Evolutionary conservation across 2,113 vertebrate species (phyloP).

Genomic region (Motacilla tschutschensis): DNA sequence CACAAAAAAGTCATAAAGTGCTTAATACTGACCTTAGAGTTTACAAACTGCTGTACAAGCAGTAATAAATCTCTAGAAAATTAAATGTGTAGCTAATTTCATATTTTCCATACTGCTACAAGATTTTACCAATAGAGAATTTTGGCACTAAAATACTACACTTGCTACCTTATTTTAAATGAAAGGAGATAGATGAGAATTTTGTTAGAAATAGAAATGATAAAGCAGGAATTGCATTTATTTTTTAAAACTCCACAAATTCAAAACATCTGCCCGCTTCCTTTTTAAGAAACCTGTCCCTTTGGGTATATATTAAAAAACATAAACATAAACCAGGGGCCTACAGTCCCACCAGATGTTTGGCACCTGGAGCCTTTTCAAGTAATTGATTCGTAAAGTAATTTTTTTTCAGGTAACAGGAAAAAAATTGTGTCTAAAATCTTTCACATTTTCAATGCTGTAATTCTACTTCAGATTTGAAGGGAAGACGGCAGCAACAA

Average conservation of each 20-base stretch:
- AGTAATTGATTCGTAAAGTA: slow-evolving; percentile 53
- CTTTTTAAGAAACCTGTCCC: slow-evolving; percentile 51
- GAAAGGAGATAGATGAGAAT: background rate
- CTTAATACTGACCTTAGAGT: background rate
- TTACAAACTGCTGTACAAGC: slow-evolving; percentile 17
- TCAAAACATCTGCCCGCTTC: slow-evolving; percentile 58
- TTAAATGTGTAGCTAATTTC: background rate
- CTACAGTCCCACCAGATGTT: slow-evolving; percentile 67
- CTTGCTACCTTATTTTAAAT: slow-evolving; percentile 22
- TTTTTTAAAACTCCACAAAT: slow-evolving; percentile 57
- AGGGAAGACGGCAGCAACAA: background rate
- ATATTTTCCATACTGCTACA: background rate
- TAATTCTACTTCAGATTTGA: slow-evolving; percentile 6
- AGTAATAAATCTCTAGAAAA: slow-evolving; percentile 26
- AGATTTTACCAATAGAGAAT: background rate
- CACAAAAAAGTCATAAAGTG: background rate
- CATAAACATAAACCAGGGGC: slow-evolving; percentile 39
- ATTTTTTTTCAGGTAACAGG: slow-evolving; percentile 10
- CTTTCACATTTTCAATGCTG: background rate
- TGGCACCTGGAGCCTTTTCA: slow-evolving; percentile 55
- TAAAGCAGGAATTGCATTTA: slow-evolving; percentile 17
- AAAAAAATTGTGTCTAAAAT: background rate
- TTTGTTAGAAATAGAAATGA: background rate
- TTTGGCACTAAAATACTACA: background rate
- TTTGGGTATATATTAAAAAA: slow-evolving; percentile 48